These are phyloP conservation scores for Nomada goodeniana DNA, from an alignment of 2,888 invertebrate genomes.

Conservation along the genomic window DNA sequence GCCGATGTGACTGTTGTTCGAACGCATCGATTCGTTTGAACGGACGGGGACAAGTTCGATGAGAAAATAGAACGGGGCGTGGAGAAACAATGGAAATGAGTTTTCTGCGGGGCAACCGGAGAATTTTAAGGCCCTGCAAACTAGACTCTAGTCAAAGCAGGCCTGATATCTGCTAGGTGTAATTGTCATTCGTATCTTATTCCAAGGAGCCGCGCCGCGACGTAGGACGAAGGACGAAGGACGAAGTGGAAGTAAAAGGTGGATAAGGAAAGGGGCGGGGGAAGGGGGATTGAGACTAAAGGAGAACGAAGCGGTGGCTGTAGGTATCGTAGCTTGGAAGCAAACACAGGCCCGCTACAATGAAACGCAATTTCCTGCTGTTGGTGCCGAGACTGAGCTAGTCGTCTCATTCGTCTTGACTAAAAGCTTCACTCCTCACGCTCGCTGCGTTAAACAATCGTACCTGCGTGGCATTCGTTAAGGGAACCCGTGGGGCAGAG, in stretches of 20 bases:
- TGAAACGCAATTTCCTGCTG: slow-evolving; percentile 83
- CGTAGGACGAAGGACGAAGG: slow-evolving; percentile 54
- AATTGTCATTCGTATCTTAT: slow-evolving; percentile 82
- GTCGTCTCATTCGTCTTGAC: slow-evolving; percentile 80
- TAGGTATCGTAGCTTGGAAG: slow-evolving; percentile 80
- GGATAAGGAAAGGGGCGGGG: slow-evolving; percentile 6
- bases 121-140: slow-evolving; percentile 68
- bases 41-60: background rate
- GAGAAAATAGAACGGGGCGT: background rate
- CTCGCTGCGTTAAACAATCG: slow-evolving; percentile 79
- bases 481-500: slow-evolving; percentile 56
- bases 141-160: slow-evolving; percentile 51
- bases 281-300: slow-evolving; percentile 34
- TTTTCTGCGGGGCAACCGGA: slow-evolving; percentile 46
- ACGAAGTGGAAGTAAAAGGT: slow-evolving; percentile 42
- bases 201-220: slow-evolving; percentile 61
- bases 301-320: slow-evolving; percentile 56
- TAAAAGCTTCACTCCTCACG: slow-evolving; percentile 79
- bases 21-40: slow-evolving; percentile 44
- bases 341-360: slow-evolving; percentile 83
- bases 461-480: slow-evolving; percentile 78
- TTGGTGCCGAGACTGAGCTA: slow-evolving; percentile 75
- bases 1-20: background rate
- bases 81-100: slow-evolving; percentile 59
- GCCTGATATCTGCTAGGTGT: slow-evolving; percentile 71